These are phyloP conservation scores for Scortum barcoo DNA, from an alignment of 2,113 vertebrate genomes.

Conservation along the genomic window DNA sequence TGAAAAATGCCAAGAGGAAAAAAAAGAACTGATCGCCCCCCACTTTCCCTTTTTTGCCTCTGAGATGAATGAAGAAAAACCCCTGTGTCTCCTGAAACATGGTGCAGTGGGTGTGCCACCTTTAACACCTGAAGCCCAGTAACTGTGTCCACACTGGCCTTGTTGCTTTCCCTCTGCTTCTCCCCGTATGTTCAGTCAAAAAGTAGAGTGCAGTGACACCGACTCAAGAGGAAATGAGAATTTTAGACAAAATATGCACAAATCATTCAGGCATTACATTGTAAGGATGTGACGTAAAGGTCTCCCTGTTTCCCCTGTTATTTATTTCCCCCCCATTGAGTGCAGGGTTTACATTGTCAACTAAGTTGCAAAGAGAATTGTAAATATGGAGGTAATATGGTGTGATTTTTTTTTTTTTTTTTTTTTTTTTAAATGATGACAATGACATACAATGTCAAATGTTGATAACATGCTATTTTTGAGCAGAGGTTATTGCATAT, in stretches of 20 bases:
- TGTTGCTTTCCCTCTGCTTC: slow-evolving; percentile 44
- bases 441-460: slow-evolving; percentile 35
- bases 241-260: slow-evolving; percentile 54
- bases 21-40: slow-evolving; percentile 79
- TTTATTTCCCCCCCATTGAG: slow-evolving; percentile 73
- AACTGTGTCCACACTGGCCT: slow-evolving; percentile 39
- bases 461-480: slow-evolving; percentile 51
- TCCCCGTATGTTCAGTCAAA: slow-evolving; percentile 58
- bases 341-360: slow-evolving; percentile 70
- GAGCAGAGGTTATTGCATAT: slow-evolving; percentile 52
- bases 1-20: slow-evolving; percentile 86
- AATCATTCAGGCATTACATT: slow-evolving; percentile 15
- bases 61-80: background rate
- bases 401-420: slow-evolving; percentile 39
- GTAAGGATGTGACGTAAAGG: background rate
- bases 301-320: slow-evolving; percentile 30
- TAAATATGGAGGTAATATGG: slow-evolving; percentile 28
- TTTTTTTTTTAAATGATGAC: slow-evolving; percentile 29
- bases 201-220: slow-evolving; percentile 64
- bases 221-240: slow-evolving; percentile 65
- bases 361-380: slow-evolving; percentile 54
- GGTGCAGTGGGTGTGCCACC: background rate
- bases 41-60: no score
- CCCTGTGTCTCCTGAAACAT: background rate
- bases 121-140: background rate